A percentile compares a stretch with the other conserved stretches of the same genome.
These are phyloP conservation scores for Eubasilissa regina DNA, from an alignment of 1,140 invertebrate genomes.

Conservation along the genomic window DNA sequence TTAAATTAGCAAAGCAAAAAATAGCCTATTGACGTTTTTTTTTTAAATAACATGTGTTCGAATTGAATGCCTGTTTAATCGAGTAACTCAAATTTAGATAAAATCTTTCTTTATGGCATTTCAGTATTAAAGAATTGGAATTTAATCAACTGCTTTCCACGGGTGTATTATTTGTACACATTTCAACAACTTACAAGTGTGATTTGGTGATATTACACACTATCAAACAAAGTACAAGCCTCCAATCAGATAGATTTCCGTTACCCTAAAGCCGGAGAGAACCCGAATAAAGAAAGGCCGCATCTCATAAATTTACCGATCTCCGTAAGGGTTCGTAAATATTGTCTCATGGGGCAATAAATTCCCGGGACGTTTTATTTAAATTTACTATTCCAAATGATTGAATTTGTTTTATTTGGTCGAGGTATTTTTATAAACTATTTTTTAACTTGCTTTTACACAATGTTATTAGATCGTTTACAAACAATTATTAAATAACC, in stretches of 20 bases:
- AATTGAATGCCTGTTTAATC: too few relatives aligned
- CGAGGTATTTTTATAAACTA: constrained; percentile 6
- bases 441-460: constrained; percentile 25
- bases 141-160: background rate
- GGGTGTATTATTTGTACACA: background rate
- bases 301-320: constrained; percentile 30
- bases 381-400: constrained; percentile 15
- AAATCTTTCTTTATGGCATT: too few relatives aligned
- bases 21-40: too few relatives aligned
- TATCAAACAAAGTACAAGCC: too few relatives aligned
- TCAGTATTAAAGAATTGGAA: background rate
- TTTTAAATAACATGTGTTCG: too few relatives aligned
- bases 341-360: constrained; percentile 33
- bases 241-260: background rate
- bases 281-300: constrained; percentile 16
- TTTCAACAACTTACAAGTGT: background rate
- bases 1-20: too few relatives aligned
- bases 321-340: constrained; percentile 40
- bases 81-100: too few relatives aligned
- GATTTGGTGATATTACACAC: too few relatives aligned
- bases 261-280: background rate
- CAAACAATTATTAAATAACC: background rate
- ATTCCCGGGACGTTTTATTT: constrained; percentile 26
- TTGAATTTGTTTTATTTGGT: constrained; percentile 34
- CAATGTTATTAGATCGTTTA: constrained; percentile 21